A percentile compares a stretch with the other conserved stretches of the same genome.
Evolutionary conservation across 2,888 invertebrate genomes (phyloP).

Genomic region (Andrena minutula): DNA sequence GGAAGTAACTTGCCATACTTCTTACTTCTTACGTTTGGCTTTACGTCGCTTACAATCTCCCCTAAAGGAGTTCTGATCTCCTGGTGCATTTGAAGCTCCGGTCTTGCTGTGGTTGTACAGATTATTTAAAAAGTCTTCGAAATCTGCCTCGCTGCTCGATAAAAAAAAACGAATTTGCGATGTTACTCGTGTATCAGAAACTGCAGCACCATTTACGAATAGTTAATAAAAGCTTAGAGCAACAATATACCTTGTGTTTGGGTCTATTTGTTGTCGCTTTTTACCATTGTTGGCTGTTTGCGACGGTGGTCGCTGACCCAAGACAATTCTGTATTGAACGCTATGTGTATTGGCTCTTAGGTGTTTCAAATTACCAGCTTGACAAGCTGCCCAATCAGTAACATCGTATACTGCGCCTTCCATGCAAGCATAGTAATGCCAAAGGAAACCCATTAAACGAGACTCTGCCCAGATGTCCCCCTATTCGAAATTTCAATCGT

Average conservation of each 20-base stretch:
- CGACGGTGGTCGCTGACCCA: conserved; percentile 88
- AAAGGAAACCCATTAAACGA: conserved; percentile 93
- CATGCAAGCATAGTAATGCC: conserved; percentile 98
- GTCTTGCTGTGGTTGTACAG: conserved; percentile 89
- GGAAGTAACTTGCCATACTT: conserved; percentile 61
- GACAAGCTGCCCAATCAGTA: conserved; percentile 98
- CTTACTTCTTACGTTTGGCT: conserved; percentile 82
- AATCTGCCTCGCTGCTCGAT: conserved; percentile 88
- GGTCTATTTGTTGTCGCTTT: conserved; percentile 81
- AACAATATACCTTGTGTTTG: conserved; percentile 80
- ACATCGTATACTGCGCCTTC: conserved; percentile 98
- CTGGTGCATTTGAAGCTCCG: conserved; percentile 82
- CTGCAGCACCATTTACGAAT: neutral
- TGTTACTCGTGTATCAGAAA: conserved; percentile 5
- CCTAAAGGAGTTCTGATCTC: conserved; percentile 78
- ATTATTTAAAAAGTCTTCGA: conserved; percentile 93
- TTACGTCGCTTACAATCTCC: conserved; percentile 82
- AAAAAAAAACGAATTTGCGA: neutral
- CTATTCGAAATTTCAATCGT: conserved; percentile 83
- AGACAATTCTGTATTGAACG: conserved; percentile 94
- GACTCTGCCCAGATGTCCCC: conserved; percentile 99
- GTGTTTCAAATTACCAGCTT: conserved; percentile 92
- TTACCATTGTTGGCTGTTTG: conserved; percentile 78
- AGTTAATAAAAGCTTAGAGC: neutral
- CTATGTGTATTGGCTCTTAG: conserved; percentile 96